These are phyloP conservation scores for Pipistrellus pygmaeus DNA, from an alignment of 2,797 vertebrate genomes.

Conservation along the genomic window DNA sequence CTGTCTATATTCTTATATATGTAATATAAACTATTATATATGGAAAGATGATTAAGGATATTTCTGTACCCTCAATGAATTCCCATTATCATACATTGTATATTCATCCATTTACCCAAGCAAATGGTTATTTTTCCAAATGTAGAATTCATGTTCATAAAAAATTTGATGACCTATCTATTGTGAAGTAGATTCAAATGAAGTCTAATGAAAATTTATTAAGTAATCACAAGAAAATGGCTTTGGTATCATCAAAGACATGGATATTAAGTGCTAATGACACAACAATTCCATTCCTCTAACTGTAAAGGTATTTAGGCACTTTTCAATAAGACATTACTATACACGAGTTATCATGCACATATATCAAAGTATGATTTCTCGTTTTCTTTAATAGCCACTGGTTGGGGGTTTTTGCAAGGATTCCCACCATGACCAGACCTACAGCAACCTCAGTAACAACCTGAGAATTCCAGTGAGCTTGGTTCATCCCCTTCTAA, in stretches of 20 bases:
- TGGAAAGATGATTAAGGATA: background rate
- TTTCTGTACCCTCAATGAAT: slow-evolving; percentile 16
- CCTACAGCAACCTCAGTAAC: background rate
- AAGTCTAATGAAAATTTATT: slow-evolving; percentile 34
- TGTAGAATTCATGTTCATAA: slow-evolving; percentile 7
- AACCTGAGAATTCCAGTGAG: background rate
- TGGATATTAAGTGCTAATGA: background rate
- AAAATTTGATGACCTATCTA: background rate
- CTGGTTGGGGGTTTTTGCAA: background rate
- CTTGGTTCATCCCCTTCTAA: background rate
- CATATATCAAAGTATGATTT: background rate
- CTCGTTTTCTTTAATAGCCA: background rate
- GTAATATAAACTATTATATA: background rate
- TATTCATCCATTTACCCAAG: background rate
- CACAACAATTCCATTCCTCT: background rate
- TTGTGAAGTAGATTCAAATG: slow-evolving; percentile 50
- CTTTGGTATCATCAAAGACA: slow-evolving; percentile 38
- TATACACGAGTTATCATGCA: background rate
- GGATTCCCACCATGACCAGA: background rate
- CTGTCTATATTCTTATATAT: background rate
- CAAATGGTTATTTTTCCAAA: slow-evolving; percentile 39
- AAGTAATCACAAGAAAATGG: slow-evolving; percentile 11
- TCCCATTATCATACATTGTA: background rate
- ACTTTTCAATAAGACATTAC: background rate
- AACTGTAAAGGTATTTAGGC: background rate